These are phyloP conservation scores for Mesoligia furuncula DNA, from an alignment of 2,888 invertebrate genomes.

Conservation along the genomic window DNA sequence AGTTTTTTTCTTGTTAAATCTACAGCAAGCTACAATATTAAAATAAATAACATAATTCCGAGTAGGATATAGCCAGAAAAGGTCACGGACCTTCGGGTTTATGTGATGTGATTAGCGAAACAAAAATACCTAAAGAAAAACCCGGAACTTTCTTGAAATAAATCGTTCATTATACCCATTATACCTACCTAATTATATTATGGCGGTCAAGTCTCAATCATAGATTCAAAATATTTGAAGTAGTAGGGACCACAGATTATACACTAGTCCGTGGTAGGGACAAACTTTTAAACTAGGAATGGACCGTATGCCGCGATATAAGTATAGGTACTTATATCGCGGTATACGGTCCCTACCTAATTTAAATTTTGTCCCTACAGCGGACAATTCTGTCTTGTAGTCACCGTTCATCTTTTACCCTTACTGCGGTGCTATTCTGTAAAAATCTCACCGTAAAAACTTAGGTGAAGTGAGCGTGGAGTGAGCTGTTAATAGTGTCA, in stretches of 20 bases:
- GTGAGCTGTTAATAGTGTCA: no score
- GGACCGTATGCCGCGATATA: not conserved
- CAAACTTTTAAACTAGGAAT: not conserved
- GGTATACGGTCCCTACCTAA: not conserved
- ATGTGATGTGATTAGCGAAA: slow-evolving; percentile 28
- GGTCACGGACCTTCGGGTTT: slow-evolving; percentile 47
- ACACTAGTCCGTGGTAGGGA: no score
- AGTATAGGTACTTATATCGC: no score
- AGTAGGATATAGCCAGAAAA: slow-evolving; percentile 32
- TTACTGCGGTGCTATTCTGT: no score
- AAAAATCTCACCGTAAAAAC: no score
- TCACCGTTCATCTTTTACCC: not conserved
- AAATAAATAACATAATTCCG: slow-evolving; percentile 31
- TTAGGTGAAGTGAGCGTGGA: no score
- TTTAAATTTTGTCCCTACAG: not conserved
- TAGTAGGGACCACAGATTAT: not conserved
- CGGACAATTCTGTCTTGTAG: not conserved
- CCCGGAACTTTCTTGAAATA: slow-evolving; percentile 35
- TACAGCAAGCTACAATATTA: slow-evolving; percentile 17
- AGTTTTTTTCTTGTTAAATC: slow-evolving; percentile 34
- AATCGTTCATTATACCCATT: not conserved
- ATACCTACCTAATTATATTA: not conserved
- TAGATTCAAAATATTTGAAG: not conserved
- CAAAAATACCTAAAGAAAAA: slow-evolving; percentile 8
- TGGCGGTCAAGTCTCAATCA: slow-evolving; percentile 27